phyloP scores from a whole-genome alignment of 2,888 invertebrate species.

The Cheilosia impressa region DNA sequence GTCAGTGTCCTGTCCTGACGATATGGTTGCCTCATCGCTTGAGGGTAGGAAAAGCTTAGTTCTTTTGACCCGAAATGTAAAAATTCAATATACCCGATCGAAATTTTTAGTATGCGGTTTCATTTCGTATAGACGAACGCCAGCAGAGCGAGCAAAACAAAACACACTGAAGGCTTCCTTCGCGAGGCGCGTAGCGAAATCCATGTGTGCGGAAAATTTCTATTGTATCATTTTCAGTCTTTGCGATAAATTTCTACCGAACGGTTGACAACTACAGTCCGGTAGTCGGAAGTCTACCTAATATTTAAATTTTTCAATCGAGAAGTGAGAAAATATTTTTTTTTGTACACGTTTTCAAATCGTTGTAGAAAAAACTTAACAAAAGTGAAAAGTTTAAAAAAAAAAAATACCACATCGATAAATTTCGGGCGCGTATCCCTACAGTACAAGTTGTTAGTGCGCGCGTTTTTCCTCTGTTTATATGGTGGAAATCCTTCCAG shows the following conservation, averaged over 20 bases:
- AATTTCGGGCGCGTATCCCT: slow-evolving; percentile 66
- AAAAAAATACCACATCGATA: slow-evolving; percentile 52
- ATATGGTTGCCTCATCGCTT: slow-evolving; percentile 37
- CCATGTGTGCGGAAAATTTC: slow-evolving; percentile 59
- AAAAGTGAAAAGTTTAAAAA: slow-evolving; percentile 14
- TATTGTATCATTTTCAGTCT: slow-evolving; percentile 58
- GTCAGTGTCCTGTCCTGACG: slow-evolving; percentile 53
- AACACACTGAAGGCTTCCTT: slow-evolving; percentile 61
- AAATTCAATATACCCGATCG: slow-evolving; percentile 71
- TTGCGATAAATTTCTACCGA: slow-evolving; percentile 51
- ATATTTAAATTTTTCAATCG: not conserved
- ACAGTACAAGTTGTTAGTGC: slow-evolving; percentile 30
- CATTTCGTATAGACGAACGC: slow-evolving; percentile 66
- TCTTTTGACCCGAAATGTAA: slow-evolving; percentile 74
- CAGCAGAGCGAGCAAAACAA: slow-evolving; percentile 56
- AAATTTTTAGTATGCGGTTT: slow-evolving; percentile 72
- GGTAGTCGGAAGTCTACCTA: not conserved
- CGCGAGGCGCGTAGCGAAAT: slow-evolving; percentile 48
- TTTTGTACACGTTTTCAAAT: not conserved
- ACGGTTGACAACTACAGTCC: slow-evolving; percentile 27
- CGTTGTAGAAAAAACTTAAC: slow-evolving; percentile 17
- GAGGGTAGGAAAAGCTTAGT: slow-evolving; percentile 64
- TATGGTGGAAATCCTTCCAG: slow-evolving; percentile 31
- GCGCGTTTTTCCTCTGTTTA: slow-evolving; percentile 64
- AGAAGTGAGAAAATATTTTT: not conserved